These are phyloP conservation scores for Pseudoatta argentina DNA, from an alignment of 1,140 invertebrate genomes.

Conservation along the genomic window DNA sequence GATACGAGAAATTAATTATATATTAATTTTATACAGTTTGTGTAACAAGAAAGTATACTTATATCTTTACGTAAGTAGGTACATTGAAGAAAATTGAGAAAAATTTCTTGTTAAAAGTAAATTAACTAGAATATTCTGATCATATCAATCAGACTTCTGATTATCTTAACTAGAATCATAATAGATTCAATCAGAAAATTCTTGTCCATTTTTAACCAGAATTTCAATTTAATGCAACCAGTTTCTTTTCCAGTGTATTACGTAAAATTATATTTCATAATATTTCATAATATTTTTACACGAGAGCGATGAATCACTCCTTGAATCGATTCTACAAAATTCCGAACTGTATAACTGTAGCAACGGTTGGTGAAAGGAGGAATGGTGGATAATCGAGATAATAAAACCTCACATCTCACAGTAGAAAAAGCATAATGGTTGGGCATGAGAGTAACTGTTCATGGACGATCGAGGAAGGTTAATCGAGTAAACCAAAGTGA, in stretches of 20 bases:
- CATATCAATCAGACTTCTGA: too few relatives aligned
- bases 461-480: conserved; percentile 44
- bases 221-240: too few relatives aligned
- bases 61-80: neutral
- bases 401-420: conserved; percentile 21
- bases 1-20: conserved; percentile 21
- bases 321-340: neutral
- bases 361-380: conserved; percentile 48
- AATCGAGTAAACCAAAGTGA: conserved; percentile 39
- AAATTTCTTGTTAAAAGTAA: too few relatives aligned
- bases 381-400: conserved; percentile 46
- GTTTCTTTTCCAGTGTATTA: too few relatives aligned
- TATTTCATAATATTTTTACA: conserved; percentile 10
- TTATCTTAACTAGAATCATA: too few relatives aligned
- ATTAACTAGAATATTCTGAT: too few relatives aligned
- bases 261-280: neutral
- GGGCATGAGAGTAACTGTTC: conserved; percentile 48
- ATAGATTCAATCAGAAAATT: too few relatives aligned
- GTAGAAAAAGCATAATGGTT: conserved; percentile 48
- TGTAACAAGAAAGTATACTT: too few relatives aligned
- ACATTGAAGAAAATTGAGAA: too few relatives aligned
- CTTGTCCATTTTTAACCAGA: too few relatives aligned
- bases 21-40: neutral
- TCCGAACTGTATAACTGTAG: conserved; percentile 8
- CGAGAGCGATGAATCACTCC: neutral